Base-by-base conservation (phyloP, 2,888 invertebrate genomes). In the Melanophora roralis region DNA sequence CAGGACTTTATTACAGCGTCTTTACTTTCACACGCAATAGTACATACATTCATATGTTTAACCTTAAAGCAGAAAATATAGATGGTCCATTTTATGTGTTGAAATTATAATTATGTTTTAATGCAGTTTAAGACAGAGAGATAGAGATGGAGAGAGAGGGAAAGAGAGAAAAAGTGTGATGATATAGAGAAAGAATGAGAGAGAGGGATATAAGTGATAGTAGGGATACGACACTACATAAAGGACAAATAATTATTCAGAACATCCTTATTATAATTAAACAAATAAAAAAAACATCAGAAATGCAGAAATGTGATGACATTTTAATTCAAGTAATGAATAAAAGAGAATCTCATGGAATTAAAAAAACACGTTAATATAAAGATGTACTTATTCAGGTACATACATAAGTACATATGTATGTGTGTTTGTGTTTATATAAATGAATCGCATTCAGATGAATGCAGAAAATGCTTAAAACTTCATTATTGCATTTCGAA, bases 31-130 rank as follows among this genome's bases (percentile, higher is more conserved):
- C n/a, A n/a, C n/a, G n/a, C n/a, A n/a, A n/a, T n/a, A n/a, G n/a
- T n/a, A n/a, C n/a, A n/a, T n/a, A n/a, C n/a, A n/a, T n/a, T n/a
- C n/a, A n/a, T n/a, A n/a, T n/a, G n/a, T n/a, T 27, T 6, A 27
- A 27, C 27, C 6, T 27, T 6, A 6, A 32, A 45, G 34, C 1
- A 32, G 43, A 23, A 12, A 71, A 71, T 27, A 5, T 27, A n/a
- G n/a, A 21, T 27, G 23, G 19, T 45, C 21, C 21, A 45, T 64
- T 53, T 27, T 64, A 43, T 72, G 45, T 62, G 36, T 72, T 34
- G 23, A 55, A 64, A 53, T 23, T 55, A 12, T 62, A 72, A 72
- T 62, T 34, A 23, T 62, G 72, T 55, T 21, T 36, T 34, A 43
- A 55, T 9, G n/a, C n/a, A n/a, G n/a, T n/a, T n/a, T 21, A 34